Base-by-base conservation (phyloP, 2,888 invertebrate genomes). In the Euphydryas editha region DNA sequence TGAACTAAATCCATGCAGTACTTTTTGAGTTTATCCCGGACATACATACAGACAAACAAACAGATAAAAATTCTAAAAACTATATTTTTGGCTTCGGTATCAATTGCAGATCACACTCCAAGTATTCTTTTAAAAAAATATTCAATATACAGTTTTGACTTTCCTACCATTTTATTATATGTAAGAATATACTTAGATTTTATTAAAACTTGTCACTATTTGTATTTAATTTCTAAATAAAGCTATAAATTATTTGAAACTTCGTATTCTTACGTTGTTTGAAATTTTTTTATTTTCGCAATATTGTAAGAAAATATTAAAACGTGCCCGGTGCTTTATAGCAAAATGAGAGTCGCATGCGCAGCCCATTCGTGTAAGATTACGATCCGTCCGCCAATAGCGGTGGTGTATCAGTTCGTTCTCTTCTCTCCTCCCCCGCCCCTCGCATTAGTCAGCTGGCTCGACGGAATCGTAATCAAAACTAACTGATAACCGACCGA, bases 291-390 rank as follows among this genome's bases (percentile, higher is more conserved):
- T 54, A 36, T 36, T 36, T 17, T 24, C 6, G 6, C 13, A 51
- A 51, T 30, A 51, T 36, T 36, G 17, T 17, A 56, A 60, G 51
- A 59, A 62, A 46, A 64, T 42, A 36, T 47, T 10, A 58, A 60
- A 68, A 66, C 64, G 67, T 64, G 64, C 49, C 54, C 56, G 59
- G 42, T 49, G 49, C n/a, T 67, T 18, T 59, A 54, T 54, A 61
- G 61, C 61, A 58, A 65, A 64, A 68, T 69, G 75, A 75, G 65
- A 74, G 74, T 75, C 80, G 81, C 81, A 78, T 80, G 82, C 82
- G 81, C 83, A 80, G 81, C 76, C 78, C 78, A 80, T 78, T 81
- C 78, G 81, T 76, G 59, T 56, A 73, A 81, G 80, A 82, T 85
- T 82, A 81, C 77, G 75, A 58, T 69, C 71, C 72, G 68, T 67